Evolutionary conservation across 2,888 invertebrate genomes (phyloP).

Genomic region (Cephus nigrinus): DNA sequence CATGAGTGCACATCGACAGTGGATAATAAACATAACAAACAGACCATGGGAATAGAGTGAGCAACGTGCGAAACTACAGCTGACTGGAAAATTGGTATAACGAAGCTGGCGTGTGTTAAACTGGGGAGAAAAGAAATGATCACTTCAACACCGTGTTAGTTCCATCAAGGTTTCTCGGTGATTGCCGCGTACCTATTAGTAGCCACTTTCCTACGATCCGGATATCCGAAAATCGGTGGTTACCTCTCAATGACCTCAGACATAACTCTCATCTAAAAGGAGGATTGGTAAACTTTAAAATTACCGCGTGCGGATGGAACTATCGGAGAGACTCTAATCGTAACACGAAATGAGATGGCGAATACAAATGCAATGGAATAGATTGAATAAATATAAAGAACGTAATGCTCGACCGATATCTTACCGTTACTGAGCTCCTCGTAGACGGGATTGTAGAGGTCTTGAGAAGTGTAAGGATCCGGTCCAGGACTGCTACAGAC

Average conservation of each 20-base stretch:
- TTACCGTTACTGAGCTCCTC: conserved; percentile 81
- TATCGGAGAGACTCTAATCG: not conserved
- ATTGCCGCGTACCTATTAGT: not conserved
- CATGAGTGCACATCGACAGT: not conserved
- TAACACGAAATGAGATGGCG: not conserved
- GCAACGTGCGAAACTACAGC: not conserved
- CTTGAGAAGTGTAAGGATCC: conserved; percentile 74
- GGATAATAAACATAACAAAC: not conserved
- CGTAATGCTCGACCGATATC: conserved; percentile 44
- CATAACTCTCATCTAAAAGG: conserved; percentile 49
- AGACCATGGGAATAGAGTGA: not conserved
- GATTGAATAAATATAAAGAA: not conserved
- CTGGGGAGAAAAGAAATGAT: not conserved
- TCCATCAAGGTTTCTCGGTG: not conserved
- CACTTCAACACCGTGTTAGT: not conserved
- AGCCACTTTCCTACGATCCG: not conserved
- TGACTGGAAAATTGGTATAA: not conserved
- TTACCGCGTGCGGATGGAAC: not conserved
- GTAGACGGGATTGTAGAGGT: conserved; percentile 82
- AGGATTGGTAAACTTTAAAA: conserved; percentile 9
- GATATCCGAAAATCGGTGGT: not conserved
- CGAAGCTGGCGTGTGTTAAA: not conserved
- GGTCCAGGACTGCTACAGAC: conserved; percentile 72
- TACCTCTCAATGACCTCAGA: conserved; percentile 37
- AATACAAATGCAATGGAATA: not conserved